A percentile compares a stretch with the other conserved stretches of the same genome.
Evolutionary conservation across 2,888 invertebrate genomes (phyloP).

Genomic region (Flexamia atlantica): DNA sequence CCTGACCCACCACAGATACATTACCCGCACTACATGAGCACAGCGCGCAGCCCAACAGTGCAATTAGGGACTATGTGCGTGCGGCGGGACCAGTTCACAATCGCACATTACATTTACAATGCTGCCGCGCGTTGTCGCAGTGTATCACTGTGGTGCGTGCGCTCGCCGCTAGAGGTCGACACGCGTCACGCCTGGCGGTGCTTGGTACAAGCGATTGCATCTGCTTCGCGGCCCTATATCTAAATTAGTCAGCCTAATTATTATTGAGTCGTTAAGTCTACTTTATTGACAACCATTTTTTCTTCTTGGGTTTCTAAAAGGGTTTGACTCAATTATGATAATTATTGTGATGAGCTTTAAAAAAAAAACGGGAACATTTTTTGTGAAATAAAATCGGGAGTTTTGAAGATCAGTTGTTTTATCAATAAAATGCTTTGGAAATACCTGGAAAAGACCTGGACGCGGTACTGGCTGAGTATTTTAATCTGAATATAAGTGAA

Average conservation of each 20-base stretch:
- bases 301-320: too few species aligned
- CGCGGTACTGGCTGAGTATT: too few species aligned
- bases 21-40: not conserved
- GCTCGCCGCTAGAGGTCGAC: conserved; percentile 16
- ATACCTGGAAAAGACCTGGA: too few species aligned
- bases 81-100: not conserved
- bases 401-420: too few species aligned
- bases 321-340: too few species aligned
- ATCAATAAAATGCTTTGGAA: too few species aligned
- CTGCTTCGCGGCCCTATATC: not conserved
- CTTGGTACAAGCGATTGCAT: not conserved
- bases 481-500: too few species aligned
- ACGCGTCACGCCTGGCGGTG: conserved; percentile 21
- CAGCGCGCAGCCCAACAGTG: not conserved
- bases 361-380: too few species aligned
- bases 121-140: conserved; percentile 14
- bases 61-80: conserved; percentile 1
- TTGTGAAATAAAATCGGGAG: too few species aligned
- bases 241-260: not conserved
- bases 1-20: not conserved
- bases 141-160: conserved; percentile 37
- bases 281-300: too few species aligned
- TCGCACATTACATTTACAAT: conserved; percentile 4
- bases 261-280: conserved; percentile 1
- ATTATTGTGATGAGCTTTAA: too few species aligned